These are phyloP conservation scores for Nannoperca australis DNA, from an alignment of 2,797 vertebrate genomes.

Conservation along the genomic window DNA sequence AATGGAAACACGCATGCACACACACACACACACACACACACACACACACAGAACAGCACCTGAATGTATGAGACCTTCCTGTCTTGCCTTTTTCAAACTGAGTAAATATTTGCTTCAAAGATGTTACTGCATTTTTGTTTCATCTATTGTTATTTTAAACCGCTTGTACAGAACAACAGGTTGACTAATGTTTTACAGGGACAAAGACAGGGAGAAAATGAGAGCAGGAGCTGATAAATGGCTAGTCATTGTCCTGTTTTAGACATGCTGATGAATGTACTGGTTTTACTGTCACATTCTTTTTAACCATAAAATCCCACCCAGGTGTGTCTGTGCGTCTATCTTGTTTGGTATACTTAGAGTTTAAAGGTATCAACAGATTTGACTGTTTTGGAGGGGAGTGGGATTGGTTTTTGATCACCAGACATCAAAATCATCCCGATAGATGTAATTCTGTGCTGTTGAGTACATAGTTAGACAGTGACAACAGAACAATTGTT, in stretches of 20 bases:
- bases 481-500: not conserved
- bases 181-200: slow-evolving; percentile 36
- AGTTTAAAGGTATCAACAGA: slow-evolving; percentile 20
- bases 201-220: slow-evolving; percentile 27
- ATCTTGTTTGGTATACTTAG: slow-evolving; percentile 13
- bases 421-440: not conserved
- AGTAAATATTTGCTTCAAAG: slow-evolving; percentile 70
- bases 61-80: slow-evolving; percentile 53
- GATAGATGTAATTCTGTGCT: not conserved
- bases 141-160: slow-evolving; percentile 48
- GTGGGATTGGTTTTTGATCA: slow-evolving; percentile 13
- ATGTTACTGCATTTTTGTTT: slow-evolving; percentile 45
- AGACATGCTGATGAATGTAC: slow-evolving; percentile 83
- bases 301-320: slow-evolving; percentile 54
- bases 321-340: slow-evolving; percentile 21
- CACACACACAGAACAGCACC: slow-evolving; percentile 30
- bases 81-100: slow-evolving; percentile 39
- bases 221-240: not conserved
- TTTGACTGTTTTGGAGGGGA: slow-evolving; percentile 14
- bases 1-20: slow-evolving; percentile 42
- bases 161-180: not conserved
- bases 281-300: slow-evolving; percentile 88
- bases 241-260: slow-evolving; percentile 70
- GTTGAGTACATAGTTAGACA: not conserved
- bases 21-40: slow-evolving; percentile 13